Conservation (phyloP, 2,888 invertebrate species). For the Octonoba sinensis region DNA sequence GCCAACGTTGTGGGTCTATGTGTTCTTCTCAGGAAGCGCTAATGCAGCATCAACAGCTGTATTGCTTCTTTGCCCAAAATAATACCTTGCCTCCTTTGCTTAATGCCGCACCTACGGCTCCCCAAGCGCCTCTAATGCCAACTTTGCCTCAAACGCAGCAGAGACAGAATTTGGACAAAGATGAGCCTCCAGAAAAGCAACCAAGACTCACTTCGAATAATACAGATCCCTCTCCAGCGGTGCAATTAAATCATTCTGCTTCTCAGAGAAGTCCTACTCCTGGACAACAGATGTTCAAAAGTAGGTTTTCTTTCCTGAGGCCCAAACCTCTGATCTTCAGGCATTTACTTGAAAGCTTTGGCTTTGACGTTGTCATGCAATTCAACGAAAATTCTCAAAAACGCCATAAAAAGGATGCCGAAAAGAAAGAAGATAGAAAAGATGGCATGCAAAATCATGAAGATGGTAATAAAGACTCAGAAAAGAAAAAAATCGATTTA, state of each 20-base stretch:
- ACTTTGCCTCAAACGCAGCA: constrained; percentile 8
- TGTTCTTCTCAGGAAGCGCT: constrained; percentile 52
- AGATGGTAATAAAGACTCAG: constrained; percentile 16
- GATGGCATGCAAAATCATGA: constrained; percentile 16
- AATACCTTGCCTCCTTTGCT: constrained; percentile 14
- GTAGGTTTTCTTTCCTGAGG: constrained; percentile 60
- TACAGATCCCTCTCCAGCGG: constrained; percentile 26
- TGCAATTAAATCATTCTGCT: constrained; percentile 21
- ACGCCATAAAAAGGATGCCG: constrained; percentile 66
- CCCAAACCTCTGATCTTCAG: constrained; percentile 83
- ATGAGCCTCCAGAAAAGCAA: constrained; percentile 42
- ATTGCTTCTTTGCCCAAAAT: constrained; percentile 49
- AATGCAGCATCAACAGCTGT: constrained; percentile 59
- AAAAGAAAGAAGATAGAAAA: constrained; percentile 45
- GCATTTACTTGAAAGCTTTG: constrained; percentile 91
- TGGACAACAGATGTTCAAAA: constrained; percentile 59
- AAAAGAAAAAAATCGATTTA: constrained; percentile 70
- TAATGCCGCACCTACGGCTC: constrained; percentile 19
- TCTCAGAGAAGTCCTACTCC: constrained; percentile 47
- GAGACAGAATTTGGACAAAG: constrained; percentile 17
- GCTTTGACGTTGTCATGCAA: constrained; percentile 96
- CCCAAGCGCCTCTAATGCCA: constrained; percentile 32
- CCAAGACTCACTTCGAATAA: constrained; percentile 10
- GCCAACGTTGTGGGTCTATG: constrained; percentile 49
- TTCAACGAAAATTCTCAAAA: constrained; percentile 87